These are phyloP conservation scores for Tichodroma muraria DNA, from an alignment of 2,113 vertebrate genomes.

Conservation along the genomic window DNA sequence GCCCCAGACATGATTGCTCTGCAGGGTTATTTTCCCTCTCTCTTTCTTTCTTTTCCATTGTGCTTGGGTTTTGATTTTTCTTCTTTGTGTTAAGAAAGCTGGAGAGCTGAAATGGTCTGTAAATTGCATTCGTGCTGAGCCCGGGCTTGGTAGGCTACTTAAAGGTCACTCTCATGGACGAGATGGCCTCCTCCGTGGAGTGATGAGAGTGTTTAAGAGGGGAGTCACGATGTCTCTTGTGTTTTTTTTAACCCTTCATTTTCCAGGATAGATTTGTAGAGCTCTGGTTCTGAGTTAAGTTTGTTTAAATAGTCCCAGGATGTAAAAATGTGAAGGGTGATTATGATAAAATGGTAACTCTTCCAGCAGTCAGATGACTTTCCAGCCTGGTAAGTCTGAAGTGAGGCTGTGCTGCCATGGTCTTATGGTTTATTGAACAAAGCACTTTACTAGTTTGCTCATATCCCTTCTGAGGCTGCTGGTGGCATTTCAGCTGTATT, in stretches of 20 bases:
- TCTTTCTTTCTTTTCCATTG: conserved; percentile 62
- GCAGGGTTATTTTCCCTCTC: conserved; percentile 72
- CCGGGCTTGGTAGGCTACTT: conserved; percentile 59
- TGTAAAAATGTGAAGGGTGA: conserved; percentile 42
- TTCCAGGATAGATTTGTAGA: conserved; percentile 38
- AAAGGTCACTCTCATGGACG: conserved; percentile 65
- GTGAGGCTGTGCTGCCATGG: neutral
- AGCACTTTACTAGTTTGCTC: neutral
- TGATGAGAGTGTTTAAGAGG: conserved; percentile 16
- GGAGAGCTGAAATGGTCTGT: conserved; percentile 69
- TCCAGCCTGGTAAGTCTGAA: neutral
- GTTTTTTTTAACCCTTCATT: conserved; percentile 25
- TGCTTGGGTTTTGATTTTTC: conserved; percentile 70
- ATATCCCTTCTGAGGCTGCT: neutral
- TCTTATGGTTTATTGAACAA: neutral
- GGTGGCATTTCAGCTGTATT: neutral
- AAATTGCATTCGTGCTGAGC: conserved; percentile 75
- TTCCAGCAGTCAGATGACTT: conserved; percentile 59
- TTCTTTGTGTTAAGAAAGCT: conserved; percentile 74
- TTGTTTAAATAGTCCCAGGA: conserved; percentile 54
- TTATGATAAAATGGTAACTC: conserved; percentile 66
- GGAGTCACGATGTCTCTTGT: neutral
- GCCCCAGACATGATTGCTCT: conserved; percentile 71
- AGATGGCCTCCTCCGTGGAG: conserved; percentile 41
- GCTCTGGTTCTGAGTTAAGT: conserved; percentile 48